These are phyloP conservation scores for Crotalus tigris DNA, from an alignment of 2,113 vertebrate genomes.

Conservation along the genomic window DNA sequence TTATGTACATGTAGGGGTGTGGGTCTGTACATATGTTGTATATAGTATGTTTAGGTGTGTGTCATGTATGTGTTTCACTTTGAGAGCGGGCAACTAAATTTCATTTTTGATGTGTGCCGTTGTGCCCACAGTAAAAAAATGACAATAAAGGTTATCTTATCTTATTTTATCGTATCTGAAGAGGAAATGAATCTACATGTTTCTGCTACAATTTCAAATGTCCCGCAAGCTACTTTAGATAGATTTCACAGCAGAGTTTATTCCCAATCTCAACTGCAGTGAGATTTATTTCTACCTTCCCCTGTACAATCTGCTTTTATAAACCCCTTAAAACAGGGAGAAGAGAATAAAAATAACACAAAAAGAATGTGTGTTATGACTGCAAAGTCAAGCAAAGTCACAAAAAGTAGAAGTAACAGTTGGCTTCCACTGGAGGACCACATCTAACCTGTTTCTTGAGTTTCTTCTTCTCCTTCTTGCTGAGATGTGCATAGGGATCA, in stretches of 20 bases:
- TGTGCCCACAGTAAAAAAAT: too few relatives aligned
- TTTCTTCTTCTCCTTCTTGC: constrained; percentile 91
- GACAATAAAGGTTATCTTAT: too few relatives aligned
- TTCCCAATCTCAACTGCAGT: not conserved
- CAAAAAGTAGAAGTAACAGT: too few relatives aligned
- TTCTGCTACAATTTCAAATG: not conserved
- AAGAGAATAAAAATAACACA: not conserved
- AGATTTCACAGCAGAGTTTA: not conserved
- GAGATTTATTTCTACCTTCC: not conserved
- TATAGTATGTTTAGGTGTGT: too few relatives aligned
- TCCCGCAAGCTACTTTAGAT: not conserved
- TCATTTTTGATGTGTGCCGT: too few relatives aligned
- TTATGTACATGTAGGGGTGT: too few relatives aligned
- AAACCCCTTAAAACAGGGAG: not conserved
- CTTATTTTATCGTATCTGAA: too few relatives aligned
- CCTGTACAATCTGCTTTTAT: not conserved
- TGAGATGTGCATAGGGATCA: constrained; percentile 80
- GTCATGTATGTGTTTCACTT: too few relatives aligned
- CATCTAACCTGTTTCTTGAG: constrained; percentile 80
- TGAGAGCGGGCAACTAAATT: too few relatives aligned
- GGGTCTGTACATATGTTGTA: too few relatives aligned
- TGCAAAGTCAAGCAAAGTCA: not conserved
- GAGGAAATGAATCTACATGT: too few relatives aligned
- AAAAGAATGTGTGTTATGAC: not conserved
- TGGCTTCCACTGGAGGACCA: not conserved